Percentiles rank a stretch among this genome's conserved stretches.
These are phyloP conservation scores for Drosophila pachea DNA, from an alignment of 1,140 invertebrate species.

Conservation along the genomic window DNA sequence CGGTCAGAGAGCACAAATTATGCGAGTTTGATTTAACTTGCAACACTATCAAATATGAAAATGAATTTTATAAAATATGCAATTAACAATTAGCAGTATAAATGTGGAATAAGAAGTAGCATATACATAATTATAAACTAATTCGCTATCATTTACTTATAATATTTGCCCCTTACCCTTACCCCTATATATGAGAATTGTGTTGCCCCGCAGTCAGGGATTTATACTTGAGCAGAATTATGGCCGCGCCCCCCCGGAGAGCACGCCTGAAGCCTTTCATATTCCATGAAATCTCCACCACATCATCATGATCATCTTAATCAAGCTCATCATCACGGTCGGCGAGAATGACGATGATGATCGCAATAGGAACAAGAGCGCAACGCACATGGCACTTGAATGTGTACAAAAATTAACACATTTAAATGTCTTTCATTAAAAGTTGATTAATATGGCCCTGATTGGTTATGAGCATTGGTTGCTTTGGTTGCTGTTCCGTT, in stretches of 20 bases:
- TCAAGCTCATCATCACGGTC: background rate
- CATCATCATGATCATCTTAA: conserved; percentile 8
- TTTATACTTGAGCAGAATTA: too few species aligned
- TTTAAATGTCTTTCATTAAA: conserved; percentile 77
- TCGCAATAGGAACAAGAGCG: conserved; percentile 22
- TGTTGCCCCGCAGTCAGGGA: too few species aligned
- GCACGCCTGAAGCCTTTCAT: conserved; percentile 1
- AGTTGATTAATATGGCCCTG: conserved; percentile 77
- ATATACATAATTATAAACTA: too few species aligned
- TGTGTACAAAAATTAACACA: conserved; percentile 68
- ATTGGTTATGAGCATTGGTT: conserved; percentile 59
- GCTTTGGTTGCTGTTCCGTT: conserved; percentile 4
- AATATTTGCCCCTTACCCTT: too few species aligned
- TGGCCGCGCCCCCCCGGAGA: too few species aligned
- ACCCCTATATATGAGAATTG: too few species aligned
- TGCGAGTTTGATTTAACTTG: background rate
- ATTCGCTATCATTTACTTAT: too few species aligned
- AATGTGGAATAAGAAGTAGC: too few species aligned
- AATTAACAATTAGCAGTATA: too few species aligned
- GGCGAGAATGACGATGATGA: background rate
- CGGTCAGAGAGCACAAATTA: background rate
- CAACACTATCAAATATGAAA: too few species aligned
- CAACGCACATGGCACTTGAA: conserved; percentile 17
- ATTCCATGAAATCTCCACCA: conserved; percentile 56
- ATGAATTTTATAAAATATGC: too few species aligned